Evolutionary conservation across 2,888 invertebrate species (phyloP), one percentile per base, ranked within the genome.

Genomic region (Hirtodrosophila cameraria): DNA sequence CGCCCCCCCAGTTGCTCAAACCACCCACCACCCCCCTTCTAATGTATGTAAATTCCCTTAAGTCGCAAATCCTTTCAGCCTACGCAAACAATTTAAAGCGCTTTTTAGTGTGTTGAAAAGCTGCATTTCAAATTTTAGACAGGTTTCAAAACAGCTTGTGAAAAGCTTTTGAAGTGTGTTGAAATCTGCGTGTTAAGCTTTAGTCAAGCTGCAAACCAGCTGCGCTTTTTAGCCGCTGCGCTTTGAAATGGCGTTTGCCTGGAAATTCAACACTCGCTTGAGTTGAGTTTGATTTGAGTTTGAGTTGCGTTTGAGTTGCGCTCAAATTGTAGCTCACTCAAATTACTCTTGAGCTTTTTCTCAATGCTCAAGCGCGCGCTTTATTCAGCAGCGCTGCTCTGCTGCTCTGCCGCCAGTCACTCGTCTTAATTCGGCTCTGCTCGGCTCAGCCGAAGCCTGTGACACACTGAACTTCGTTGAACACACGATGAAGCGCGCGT

Each of bases 1-100:
- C n/a, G 5, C 30, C 13, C 3, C 2, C 15, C 13, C 15, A 3
- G 6, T 4, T 12, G 3, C 15, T 1, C n/a, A 23, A n/a, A 6
- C 1, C 6, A 1, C 6, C 30, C 12, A 0, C 25, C 41, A 43
- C 42, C 11, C 28, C 50, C 30, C 41, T 42, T 30, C 27, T 80
- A 81, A 84, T 84, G 70, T 78, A 73, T 84, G 84, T 78, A 75
- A 78, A 81, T 78, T 73, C 73, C 60, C 63, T 41, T 43, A 75
- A 80, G 84, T 77, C 75, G 61, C 45, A 72, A 79, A 77, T 72
- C 75, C 60, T 66, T 70, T 52, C 39, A 50, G 46, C 67, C 70
- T 78, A 75, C 59, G 39, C 54, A 81, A 78, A 75, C 64, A 65
- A 60, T 69, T 68, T 62, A 46, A n/a, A 60, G 57, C 58, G 59